Base-by-base conservation (phyloP, 2,888 invertebrate genomes). In the Orthonevra nobilis region DNA sequence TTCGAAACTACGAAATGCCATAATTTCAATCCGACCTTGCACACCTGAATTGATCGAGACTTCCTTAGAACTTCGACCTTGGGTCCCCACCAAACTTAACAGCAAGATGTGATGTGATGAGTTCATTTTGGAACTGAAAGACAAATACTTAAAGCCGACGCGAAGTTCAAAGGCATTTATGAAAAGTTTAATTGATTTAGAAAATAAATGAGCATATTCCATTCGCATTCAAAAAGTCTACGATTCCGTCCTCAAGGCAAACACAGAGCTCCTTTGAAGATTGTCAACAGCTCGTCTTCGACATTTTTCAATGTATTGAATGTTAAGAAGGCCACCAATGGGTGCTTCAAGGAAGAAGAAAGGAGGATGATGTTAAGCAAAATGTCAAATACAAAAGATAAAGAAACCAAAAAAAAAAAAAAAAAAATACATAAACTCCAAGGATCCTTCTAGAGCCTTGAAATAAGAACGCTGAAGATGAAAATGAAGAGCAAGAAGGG, bases 131-230 rank as follows among this genome's bases (percentile, higher is more conserved):
- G 38, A 48, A 34, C n/a, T n/a, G n/a, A n/a, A n/a, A n/a, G n/a
- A n/a, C n/a, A n/a, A n/a, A n/a, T n/a, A n/a, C n/a, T n/a, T n/a
- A n/a, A n/a, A n/a, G n/a, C n/a, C n/a, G n/a, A n/a, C n/a, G n/a
- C n/a, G n/a, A n/a, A n/a, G n/a, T n/a, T n/a, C n/a, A n/a, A n/a
- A n/a, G n/a, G n/a, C n/a, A n/a, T n/a, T n/a, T n/a, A n/a, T n/a
- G n/a, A 79, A 79, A 73, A 73, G 61, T 79, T 68, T 79, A 79
- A 79, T 79, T 79, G 73, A 79, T 79, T 79, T 61, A 73, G 50
- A 60, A 79, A 79, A 68, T 79, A 73, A 79, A 73, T 56, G 77
- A 79, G 72, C 77, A 72, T 79, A 60, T 72, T 79, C 60, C 72
- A 66, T 54, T 61, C 48, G 48, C 28, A 61, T 38, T 52, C 42